Conservation (phyloP, 1,140 invertebrate genomes). For the Whitmania pigra region DNA sequence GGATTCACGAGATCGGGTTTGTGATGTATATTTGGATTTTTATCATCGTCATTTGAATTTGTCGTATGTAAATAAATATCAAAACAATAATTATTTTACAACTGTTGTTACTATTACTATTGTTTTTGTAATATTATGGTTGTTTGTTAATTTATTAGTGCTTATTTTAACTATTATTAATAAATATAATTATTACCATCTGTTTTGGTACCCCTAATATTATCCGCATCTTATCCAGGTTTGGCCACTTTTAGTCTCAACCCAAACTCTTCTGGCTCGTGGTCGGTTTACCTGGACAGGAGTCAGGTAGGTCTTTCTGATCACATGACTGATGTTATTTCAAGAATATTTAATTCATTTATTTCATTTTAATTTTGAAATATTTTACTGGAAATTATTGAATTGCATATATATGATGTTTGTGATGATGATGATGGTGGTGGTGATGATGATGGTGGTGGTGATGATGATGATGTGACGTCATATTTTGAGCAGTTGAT, state of each 20-base stretch:
- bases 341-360: neutral
- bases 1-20: conserved; percentile 64
- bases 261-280: neutral
- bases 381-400: too few relatives aligned
- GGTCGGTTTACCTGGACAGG: neutral
- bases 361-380: neutral
- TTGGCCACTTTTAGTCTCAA: neutral
- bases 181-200: neutral
- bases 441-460: too few relatives aligned
- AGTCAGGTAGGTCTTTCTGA: neutral
- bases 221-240: neutral
- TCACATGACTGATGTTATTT: neutral
- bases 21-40: neutral
- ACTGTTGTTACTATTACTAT: too few relatives aligned
- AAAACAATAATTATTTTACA: too few relatives aligned
- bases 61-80: too few relatives aligned
- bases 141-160: neutral
- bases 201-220: neutral
- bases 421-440: too few relatives aligned
- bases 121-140: neutral
- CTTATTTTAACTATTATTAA: neutral
- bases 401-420: too few relatives aligned
- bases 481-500: too few relatives aligned
- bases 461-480: too few relatives aligned
- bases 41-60: neutral